These are phyloP conservation scores for Rana temporaria DNA, from an alignment of 2,113 vertebrate species.

Conservation along the genomic window DNA sequence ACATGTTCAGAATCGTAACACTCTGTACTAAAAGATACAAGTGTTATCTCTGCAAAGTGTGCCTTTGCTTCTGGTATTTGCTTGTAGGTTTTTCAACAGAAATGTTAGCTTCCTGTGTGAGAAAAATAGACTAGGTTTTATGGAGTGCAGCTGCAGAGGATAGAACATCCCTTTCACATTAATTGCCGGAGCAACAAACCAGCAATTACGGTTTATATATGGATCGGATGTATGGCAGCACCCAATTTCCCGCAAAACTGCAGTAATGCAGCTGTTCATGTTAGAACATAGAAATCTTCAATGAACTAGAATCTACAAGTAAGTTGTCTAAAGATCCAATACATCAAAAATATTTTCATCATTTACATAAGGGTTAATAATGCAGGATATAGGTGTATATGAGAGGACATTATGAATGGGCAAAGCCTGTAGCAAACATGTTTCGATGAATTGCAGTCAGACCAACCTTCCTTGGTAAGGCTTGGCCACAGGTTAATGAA, in stretches of 20 bases:
- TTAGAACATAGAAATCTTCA: slow-evolving; percentile 24
- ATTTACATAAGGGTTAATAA: neutral
- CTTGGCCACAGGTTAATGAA: too few relatives aligned
- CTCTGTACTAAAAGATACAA: slow-evolving; percentile 26
- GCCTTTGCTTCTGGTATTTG: slow-evolving; percentile 36
- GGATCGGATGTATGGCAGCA: slow-evolving; percentile 60
- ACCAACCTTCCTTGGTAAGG: too few relatives aligned
- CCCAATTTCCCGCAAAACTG: slow-evolving; percentile 58
- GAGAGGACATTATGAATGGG: too few relatives aligned
- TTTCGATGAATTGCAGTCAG: too few relatives aligned
- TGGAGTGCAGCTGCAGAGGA: slow-evolving; percentile 59
- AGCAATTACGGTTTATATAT: slow-evolving; percentile 66
- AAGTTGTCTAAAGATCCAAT: neutral
- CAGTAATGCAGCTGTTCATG: slow-evolving; percentile 24
- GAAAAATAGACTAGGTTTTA: slow-evolving; percentile 60
- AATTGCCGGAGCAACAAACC: slow-evolving; percentile 58
- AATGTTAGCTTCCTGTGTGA: slow-evolving; percentile 40
- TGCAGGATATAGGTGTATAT: too few relatives aligned
- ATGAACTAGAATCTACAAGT: neutral
- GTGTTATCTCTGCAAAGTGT: slow-evolving; percentile 42
- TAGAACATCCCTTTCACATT: slow-evolving; percentile 59
- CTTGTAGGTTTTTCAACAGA: slow-evolving; percentile 50
- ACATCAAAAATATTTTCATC: neutral
- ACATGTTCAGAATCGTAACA: neutral
- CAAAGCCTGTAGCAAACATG: too few relatives aligned